Conservation (phyloP, 2,113 vertebrate genomes). For the Odocoileus hemionus region DNA sequence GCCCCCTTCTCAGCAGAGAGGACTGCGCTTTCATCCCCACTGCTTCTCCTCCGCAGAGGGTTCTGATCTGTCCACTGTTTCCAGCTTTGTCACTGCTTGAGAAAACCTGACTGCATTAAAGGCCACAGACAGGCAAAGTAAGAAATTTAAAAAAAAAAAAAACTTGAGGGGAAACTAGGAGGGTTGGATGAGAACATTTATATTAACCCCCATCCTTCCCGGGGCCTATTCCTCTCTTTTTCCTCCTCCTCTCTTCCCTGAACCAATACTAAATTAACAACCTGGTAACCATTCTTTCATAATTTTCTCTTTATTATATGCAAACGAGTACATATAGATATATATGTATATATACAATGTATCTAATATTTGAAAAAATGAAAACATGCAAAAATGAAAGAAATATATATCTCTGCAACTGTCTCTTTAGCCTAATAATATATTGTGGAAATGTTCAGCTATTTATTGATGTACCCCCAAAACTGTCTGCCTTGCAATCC, state of each 20-base stretch:
- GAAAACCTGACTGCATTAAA: not conserved
- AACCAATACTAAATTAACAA: not conserved
- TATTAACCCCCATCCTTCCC: fast-evolving
- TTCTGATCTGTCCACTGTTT: not conserved
- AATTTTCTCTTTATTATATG: not conserved
- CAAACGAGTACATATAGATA: not conserved
- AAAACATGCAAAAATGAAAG: not conserved
- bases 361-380: not conserved
- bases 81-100: not conserved
- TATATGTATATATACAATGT: not conserved
- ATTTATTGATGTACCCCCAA: not conserved
- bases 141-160: not conserved
- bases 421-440: not conserved
- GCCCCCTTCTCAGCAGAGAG: too few relatives aligned
- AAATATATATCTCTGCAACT: not conserved
- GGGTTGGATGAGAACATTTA: not conserved
- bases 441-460: not conserved
- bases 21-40: too few relatives aligned
- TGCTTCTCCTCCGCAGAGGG: not conserved
- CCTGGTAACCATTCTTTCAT: not conserved
- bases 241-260: not conserved
- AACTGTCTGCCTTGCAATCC: not conserved
- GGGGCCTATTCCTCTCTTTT: fast-evolving
- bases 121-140: not conserved
- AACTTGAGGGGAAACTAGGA: not conserved